Base-by-base conservation (phyloP, 2,113 vertebrate species). In the Pleuronectes platessa region DNA sequence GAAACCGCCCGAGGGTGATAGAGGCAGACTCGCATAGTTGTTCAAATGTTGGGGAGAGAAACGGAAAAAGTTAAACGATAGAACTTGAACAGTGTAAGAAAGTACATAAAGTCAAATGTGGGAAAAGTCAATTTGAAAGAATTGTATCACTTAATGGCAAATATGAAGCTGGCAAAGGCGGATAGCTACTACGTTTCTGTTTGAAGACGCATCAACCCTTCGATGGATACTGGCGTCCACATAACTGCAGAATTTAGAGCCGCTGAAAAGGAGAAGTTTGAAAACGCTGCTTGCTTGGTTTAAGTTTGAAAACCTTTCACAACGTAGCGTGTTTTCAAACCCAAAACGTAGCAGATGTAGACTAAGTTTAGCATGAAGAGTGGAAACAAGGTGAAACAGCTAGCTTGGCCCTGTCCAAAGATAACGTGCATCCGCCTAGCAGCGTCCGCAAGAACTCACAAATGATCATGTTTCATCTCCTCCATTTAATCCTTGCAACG, bases 1-100 rank as follows among this genome's bases (percentile, higher is more conserved):
- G 72, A 71, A 45, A 83, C 67, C 83, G 85, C 91, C 93, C 81
- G 67, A 87, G 90, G 94, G 88, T 91, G 71, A 92, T 71, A 92
- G 81, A 88, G 79, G 87, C 91, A 93, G 93, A 94, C 60, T 71
- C 45, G 45, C 21, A 49, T 37, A 61, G 15, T 21, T 62, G 58
- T 61, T 68, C 53, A 58, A 75, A 56, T 54, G 53, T 11, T 21
- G 61, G 17, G 58, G 53, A 64, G 23, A 58, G n/a, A 27, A 76
- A 24, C 17, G 62, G 40, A 3, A 47, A 49, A 51, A 90, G 84
- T 87, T 83, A 82, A 76, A 88, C 81, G 69, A 87, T 63, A 88
- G 88, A 23, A 61, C 62, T 70, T 23, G 26, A n/a, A 74, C 42
- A 71, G 64, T 37, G 27, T 35, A 61, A 40, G 37, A 40, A 9